Base-by-base conservation (phyloP, 2,888 invertebrate genomes). In the Eretmocerus hayati region DNA sequence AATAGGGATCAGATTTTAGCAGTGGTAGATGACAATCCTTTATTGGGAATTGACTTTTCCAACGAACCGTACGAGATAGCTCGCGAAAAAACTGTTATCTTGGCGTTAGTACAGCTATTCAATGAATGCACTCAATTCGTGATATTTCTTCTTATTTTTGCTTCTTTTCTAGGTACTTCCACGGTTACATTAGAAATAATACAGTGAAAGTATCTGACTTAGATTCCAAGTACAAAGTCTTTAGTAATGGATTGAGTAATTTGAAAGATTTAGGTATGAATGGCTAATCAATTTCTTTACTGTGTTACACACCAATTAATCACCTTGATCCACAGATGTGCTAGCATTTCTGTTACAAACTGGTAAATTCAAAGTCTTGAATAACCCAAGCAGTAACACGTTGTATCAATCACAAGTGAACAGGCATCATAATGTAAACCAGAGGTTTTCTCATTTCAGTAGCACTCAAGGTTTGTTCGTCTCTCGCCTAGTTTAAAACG, bases 31-130 rank as follows among this genome's bases (percentile, higher is more conserved):
- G n/a, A n/a, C n/a, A n/a, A n/a, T n/a, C n/a, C n/a, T n/a, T n/a
- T n/a, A 11, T 5, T 5, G 22, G 2, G n/a, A 35, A 6, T 20
- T n/a, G 20, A 42, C 6, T 42, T 55, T 41, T 40, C 46, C 9
- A 45, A 51, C 5, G 18, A 16, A 36, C 20, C 41, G 2, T 18
- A 33, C 5, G 9, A 52, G 9, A 15, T 50, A 9, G 52, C 41
- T 8, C 39, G 39, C 9, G 31, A 53, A 13, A 59, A 59, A 38
- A 23, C 42, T 19, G 60, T 57, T 22, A 32, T 58, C 20, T 57
- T 58, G 37, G 56, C 59, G 55, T 61, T 54, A 36, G 58, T 57
- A 26, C n/a, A n/a, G n/a, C n/a, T n/a, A n/a, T n/a, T n/a, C n/a
- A n/a, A n/a, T n/a, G n/a, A n/a, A n/a, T n/a, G n/a, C n/a, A n/a